phyloP scores from a whole-genome alignment of 2,113 vertebrate species.

The Mandrillus leucophaeus region DNA sequence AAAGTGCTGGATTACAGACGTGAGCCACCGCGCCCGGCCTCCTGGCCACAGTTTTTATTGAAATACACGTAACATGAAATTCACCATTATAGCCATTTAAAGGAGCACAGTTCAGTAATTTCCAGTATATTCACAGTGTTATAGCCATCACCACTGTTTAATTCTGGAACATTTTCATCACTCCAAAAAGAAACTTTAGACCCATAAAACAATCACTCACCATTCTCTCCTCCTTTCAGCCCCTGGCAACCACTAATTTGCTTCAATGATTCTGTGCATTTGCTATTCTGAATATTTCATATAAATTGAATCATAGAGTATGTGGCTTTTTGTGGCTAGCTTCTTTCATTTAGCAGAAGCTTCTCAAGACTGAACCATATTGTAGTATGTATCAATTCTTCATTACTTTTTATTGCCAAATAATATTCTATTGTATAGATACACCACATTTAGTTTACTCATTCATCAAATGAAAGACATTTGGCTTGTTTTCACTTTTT shows the following conservation, averaged over 20 bases:
- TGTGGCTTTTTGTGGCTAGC: neutral
- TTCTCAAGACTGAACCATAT: neutral
- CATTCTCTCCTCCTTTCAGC: neutral
- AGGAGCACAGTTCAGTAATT: neutral
- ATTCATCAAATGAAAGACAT: neutral
- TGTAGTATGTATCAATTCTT: neutral
- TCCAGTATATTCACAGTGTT: neutral
- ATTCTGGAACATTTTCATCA: neutral
- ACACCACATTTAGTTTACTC: neutral
- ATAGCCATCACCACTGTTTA: neutral
- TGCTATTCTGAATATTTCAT: neutral
- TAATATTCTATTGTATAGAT: slow-evolving; percentile 5
- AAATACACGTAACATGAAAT: neutral
- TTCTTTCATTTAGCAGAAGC: neutral
- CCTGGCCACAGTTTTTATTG: neutral
- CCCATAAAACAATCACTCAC: neutral
- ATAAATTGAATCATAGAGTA: neutral
- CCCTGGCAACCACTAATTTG: neutral
- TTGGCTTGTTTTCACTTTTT: neutral
- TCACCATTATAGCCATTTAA: neutral
- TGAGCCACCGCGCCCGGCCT: too few relatives aligned
- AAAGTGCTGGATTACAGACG: too few relatives aligned
- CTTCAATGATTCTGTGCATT: neutral
- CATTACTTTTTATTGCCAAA: neutral
- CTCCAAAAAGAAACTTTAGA: neutral